These are phyloP conservation scores for Rallus crepitans DNA, from an alignment of 2,797 vertebrate species.

Conservation along the genomic window DNA sequence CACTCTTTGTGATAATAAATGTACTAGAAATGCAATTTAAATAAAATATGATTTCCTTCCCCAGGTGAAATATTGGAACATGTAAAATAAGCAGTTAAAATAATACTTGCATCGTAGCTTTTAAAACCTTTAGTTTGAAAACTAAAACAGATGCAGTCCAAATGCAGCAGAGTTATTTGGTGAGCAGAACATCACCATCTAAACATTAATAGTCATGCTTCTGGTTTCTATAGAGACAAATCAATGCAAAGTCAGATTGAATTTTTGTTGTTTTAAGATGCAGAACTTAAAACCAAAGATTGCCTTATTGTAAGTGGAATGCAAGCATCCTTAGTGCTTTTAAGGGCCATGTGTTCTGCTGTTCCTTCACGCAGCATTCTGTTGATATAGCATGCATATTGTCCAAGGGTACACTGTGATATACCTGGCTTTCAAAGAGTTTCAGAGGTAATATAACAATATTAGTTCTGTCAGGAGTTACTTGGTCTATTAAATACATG, in stretches of 20 bases:
- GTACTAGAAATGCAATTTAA: neutral
- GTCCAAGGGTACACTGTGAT: neutral
- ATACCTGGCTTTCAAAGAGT: neutral
- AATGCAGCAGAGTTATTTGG: neutral
- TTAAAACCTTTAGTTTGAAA: neutral
- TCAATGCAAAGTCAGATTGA: neutral
- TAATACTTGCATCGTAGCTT: neutral
- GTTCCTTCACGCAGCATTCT: neutral
- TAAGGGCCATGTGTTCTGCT: neutral
- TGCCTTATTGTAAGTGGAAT: neutral
- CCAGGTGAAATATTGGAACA: neutral
- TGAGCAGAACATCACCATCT: neutral
- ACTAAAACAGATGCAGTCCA: neutral
- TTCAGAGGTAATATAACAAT: neutral
- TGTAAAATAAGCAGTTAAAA: neutral
- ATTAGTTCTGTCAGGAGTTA: neutral
- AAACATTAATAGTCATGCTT: neutral
- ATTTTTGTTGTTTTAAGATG: neutral
- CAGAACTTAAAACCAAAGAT: neutral
- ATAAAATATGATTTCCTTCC: neutral
- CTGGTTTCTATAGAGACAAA: conserved; percentile 2
- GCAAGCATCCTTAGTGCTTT: neutral
- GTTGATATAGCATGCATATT: rapidly evolving
- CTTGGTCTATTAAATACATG: neutral
- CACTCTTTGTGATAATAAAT: neutral